Base-by-base conservation (phyloP, 2,888 invertebrate genomes). In the Caradrina kadenii region DNA sequence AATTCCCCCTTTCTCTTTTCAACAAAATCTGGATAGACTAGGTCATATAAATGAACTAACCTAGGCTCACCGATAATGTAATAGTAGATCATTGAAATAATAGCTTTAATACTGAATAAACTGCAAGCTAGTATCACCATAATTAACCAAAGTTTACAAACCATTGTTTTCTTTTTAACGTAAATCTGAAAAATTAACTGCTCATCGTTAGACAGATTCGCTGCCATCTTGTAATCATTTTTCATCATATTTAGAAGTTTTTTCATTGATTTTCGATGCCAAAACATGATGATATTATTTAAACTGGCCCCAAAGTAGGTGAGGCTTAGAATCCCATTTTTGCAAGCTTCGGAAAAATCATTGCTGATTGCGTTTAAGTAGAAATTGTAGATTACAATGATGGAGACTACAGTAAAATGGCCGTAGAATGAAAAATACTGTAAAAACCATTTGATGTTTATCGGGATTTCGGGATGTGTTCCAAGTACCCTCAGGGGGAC, bases 1-100 rank as follows among this genome's bases (percentile, higher is more conserved):
- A 70, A 63, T 1, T 79, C 45, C 0, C 60, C 35, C n/a, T 76
- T 80, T 11, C 53, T 54, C 7, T 73, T 69, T 26, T 81, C 79
- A 22, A 82, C 56, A 11, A 59, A 42, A 31, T 48, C n/a, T 21
- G 68, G 68, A 31, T 79, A 83, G 0, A 63, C 55, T 11, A 77
- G 15, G 13, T 75, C 74, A 26, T 67, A 76, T 3, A 79, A 5
- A 52, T 59, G 73, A 3, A 81, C 58, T 8, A 68, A 17, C n/a
- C 39, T 56, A 1, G 72, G 62, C 4, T 78, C 69, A 5, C 69
- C 76, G 2, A 42, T 73, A 13, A 54, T 60, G 15, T 21, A 68
- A 10, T 63, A 56, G 49, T 76, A 73, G 2, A 73, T 22, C 26
- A 70, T 62, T 21, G 76, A 26, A 10, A 61, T 13, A 11, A 71